Evolutionary conservation across 2,797 vertebrate genomes (phyloP).

Genomic region (Cryptoblepharus egeriae): DNA sequence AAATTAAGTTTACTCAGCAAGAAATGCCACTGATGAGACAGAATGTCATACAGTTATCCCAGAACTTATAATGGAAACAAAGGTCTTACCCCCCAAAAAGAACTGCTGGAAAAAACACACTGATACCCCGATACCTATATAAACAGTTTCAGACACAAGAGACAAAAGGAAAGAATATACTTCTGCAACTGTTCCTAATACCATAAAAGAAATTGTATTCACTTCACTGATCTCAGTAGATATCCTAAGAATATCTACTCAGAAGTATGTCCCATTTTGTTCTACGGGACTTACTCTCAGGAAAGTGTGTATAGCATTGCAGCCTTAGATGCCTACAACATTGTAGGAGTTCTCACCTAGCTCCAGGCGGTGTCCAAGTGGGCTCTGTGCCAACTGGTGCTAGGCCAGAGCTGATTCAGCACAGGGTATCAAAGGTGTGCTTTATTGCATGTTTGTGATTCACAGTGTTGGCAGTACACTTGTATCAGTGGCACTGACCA

Average conservation of each 20-base stretch:
- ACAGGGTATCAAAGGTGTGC: too few relatives aligned
- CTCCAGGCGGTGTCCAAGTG: too few relatives aligned
- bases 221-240: background rate
- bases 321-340: background rate
- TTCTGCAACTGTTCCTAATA: background rate
- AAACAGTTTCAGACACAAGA: background rate
- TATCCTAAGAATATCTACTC: too few relatives aligned
- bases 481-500: too few relatives aligned
- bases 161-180: background rate
- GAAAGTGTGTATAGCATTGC: too few relatives aligned
- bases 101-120: background rate
- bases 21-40: background rate
- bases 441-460: too few relatives aligned
- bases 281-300: too few relatives aligned
- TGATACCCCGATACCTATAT: background rate
- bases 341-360: background rate
- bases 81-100: background rate
- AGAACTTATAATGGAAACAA: background rate
- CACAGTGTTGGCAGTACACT: too few relatives aligned
- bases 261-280: too few relatives aligned
- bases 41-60: background rate
- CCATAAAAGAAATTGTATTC: background rate
- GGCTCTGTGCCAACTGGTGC: too few relatives aligned
- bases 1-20: background rate
- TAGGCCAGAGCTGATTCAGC: too few relatives aligned